A percentile compares a stretch with the other conserved stretches of the same genome.
These are phyloP conservation scores for Vulpes vulpes DNA, from an alignment of 2,113 vertebrate species.

Conservation along the genomic window DNA sequence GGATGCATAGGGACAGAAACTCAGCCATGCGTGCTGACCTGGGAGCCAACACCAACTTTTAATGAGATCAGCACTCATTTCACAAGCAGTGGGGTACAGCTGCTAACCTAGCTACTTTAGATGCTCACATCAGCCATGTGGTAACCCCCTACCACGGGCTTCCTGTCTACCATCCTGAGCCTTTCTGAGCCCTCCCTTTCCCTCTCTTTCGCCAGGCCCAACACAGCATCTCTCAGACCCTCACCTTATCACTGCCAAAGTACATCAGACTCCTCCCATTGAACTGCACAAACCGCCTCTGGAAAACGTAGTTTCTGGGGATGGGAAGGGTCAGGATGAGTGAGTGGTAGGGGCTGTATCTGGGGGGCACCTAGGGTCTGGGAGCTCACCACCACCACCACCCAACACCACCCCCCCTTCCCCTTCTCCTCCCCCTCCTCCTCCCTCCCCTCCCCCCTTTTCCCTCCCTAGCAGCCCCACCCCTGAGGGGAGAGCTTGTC, in stretches of 20 bases:
- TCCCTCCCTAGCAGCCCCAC: slow-evolving; percentile 82
- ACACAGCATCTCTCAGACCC: not conserved
- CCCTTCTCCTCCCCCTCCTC: not conserved
- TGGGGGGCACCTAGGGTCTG: not conserved
- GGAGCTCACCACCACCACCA: not conserved
- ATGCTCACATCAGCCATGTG: not conserved
- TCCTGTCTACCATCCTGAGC: not conserved
- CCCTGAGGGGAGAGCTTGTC: slow-evolving; percentile 99
- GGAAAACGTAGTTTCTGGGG: slow-evolving; percentile 97
- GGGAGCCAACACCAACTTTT: not conserved
- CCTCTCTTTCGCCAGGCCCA: not conserved
- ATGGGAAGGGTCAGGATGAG: slow-evolving; percentile 58
- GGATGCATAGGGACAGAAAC: not conserved
- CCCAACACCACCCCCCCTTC: not conserved
- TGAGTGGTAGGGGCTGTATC: not conserved
- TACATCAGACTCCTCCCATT: slow-evolving; percentile 97
- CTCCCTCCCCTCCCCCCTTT: not conserved
- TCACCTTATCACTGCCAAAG: slow-evolving; percentile 96
- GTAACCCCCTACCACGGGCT: not conserved
- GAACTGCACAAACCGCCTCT: slow-evolving; percentile 96
- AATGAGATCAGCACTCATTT: not conserved
- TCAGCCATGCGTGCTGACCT: not conserved
- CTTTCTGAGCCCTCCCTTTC: not conserved
- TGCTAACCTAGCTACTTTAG: not conserved
- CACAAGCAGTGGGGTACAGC: not conserved